Percentiles rank a stretch among this genome's conserved stretches.
phyloP scores from a whole-genome alignment of 2,113 vertebrate genomes.

The Colius striatus region DNA sequence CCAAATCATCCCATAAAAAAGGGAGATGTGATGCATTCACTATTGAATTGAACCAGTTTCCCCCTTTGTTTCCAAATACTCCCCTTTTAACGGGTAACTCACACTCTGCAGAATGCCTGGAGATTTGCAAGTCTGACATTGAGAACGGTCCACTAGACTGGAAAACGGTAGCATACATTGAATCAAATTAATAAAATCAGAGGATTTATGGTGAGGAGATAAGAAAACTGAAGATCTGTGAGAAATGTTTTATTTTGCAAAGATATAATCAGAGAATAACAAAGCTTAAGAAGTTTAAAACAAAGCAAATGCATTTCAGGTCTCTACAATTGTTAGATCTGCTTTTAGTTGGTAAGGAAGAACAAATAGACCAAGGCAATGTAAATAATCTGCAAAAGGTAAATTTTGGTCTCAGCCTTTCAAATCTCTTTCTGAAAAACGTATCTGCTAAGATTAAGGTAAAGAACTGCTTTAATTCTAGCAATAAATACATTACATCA shows the following conservation, averaged over 20 bases:
- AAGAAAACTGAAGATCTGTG: background rate
- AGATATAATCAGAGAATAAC: background rate
- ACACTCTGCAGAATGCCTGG: background rate
- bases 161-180: background rate
- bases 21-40: accelerated
- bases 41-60: background rate
- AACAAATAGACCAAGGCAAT: background rate
- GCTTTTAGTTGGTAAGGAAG: background rate
- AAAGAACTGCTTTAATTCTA: background rate
- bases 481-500: background rate
- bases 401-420: background rate
- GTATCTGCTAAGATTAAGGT: background rate
- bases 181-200: background rate
- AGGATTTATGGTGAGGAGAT: background rate
- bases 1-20: background rate
- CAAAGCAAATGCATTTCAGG: background rate
- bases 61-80: background rate
- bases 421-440: background rate
- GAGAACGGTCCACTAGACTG: background rate
- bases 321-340: background rate
- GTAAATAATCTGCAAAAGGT: background rate
- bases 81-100: background rate
- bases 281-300: background rate
- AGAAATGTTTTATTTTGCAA: background rate
- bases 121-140: background rate